A percentile compares a stretch with the other conserved stretches of the same genome.
Evolutionary conservation across 37 sponge, comb jelly and placozoan species (phyloP).

Genomic region (Cliona cf. orientalis): DNA sequence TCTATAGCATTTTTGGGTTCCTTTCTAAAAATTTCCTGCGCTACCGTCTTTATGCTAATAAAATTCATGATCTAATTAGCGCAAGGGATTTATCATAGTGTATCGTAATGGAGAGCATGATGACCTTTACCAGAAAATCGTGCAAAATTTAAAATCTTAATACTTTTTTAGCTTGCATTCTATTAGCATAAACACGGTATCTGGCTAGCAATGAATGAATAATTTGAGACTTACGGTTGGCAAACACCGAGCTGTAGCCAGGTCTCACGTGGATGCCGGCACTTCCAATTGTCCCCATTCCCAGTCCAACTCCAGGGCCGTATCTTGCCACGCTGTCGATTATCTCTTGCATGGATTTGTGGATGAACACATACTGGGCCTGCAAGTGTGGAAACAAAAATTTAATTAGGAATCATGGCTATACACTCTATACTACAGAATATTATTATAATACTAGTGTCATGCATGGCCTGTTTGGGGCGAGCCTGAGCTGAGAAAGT

Average conservation of each 20-base stretch:
- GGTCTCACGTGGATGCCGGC: no score
- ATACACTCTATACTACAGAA: not conserved
- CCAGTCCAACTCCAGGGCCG: not conserved
- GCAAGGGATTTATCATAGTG: no score
- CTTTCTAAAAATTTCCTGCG: no score
- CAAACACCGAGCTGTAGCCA: constrained; percentile 19
- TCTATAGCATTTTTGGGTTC: no score
- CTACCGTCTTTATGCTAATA: no score
- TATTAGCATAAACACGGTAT: not conserved
- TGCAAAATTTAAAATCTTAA: no score
- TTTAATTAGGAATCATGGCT: not conserved
- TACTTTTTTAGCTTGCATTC: not conserved
- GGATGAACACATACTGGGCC: constrained; percentile 90
- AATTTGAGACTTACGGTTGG: constrained; percentile 44
- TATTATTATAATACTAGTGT: no score
- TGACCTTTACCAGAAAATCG: no score
- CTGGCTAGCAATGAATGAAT: not conserved
- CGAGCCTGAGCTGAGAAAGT: no score
- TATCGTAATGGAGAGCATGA: no score
- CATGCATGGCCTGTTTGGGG: no score
- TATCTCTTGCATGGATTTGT: constrained; percentile 76
- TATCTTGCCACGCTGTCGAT: constrained; percentile 19
- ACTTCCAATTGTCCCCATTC: not conserved
- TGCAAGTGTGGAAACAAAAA: constrained; percentile 13
- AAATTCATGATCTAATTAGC: no score